These are phyloP conservation scores for Glaucomys volans DNA, from an alignment of 2,113 vertebrate species.

Conservation along the genomic window DNA sequence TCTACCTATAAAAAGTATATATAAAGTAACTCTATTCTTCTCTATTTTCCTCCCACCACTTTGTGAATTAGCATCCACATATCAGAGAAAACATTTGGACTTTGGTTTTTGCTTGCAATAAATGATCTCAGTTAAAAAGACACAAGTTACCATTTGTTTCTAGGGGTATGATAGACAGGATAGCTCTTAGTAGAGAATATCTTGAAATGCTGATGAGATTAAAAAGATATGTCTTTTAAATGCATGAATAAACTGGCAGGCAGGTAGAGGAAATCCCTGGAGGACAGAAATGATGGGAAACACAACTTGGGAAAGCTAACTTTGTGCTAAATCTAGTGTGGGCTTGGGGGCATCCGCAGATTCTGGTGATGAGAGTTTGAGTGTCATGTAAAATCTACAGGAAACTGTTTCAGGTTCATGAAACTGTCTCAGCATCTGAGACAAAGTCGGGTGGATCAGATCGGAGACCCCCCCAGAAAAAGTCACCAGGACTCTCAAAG, in stretches of 20 bases:
- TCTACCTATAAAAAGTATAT: no score
- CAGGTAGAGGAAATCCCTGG: not conserved
- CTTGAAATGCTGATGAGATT: not conserved
- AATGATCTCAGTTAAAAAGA: not conserved
- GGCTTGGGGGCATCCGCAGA: not conserved
- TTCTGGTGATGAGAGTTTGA: not conserved
- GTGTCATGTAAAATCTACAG: not conserved
- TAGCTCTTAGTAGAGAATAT: not conserved
- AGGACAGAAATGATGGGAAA: not conserved
- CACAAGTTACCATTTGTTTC: not conserved
- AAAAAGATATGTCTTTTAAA: not conserved
- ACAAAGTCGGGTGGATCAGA: not conserved
- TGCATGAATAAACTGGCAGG: not conserved
- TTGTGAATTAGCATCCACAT: no score
- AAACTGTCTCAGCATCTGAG: not conserved
- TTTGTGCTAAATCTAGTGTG: not conserved
- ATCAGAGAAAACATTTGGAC: no score
- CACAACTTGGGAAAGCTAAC: not conserved
- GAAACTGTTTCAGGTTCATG: not conserved
- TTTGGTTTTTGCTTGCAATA: not conserved
- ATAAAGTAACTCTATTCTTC: no score
- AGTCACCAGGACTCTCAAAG: not conserved
- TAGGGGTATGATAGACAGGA: not conserved
- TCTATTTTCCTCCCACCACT: no score
- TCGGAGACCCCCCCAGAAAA: not conserved